Conservation (phyloP, 2,797 vertebrate genomes). For the Rhincodon typus region DNA sequence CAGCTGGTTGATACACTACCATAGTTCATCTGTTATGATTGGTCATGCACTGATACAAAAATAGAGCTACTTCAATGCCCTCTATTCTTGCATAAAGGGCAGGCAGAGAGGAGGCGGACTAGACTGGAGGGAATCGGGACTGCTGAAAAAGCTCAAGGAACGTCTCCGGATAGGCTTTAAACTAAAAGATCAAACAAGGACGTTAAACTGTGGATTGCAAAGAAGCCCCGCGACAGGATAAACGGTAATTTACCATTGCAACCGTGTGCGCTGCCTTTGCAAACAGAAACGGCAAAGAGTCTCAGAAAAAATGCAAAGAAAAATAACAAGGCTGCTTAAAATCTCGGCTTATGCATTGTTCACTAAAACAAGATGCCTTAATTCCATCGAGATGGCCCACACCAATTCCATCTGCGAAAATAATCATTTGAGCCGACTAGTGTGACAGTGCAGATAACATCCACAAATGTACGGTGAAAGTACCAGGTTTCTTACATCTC, state of each 20-base stretch:
- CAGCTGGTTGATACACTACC: neutral
- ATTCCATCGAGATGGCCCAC: neutral
- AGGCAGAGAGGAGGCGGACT: neutral
- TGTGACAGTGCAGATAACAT: neutral
- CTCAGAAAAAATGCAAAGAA: neutral
- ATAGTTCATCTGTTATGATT: constrained; percentile 55
- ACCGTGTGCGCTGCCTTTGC: neutral
- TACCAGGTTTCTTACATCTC: neutral
- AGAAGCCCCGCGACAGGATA: neutral
- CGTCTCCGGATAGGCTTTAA: neutral
- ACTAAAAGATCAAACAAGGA: neutral
- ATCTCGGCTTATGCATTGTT: neutral
- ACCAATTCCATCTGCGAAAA: neutral
- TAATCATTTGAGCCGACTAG: neutral
- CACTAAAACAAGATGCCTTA: neutral
- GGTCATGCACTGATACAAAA: constrained; percentile 70
- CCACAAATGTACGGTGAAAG: too few species aligned
- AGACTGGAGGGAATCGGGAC: neutral
- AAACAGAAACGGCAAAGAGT: neutral
- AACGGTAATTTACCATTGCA: constrained; percentile 2
- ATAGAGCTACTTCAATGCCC: constrained; percentile 47
- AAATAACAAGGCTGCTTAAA: neutral
- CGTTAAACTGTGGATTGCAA: neutral
- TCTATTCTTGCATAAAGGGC: neutral
- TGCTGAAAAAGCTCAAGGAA: neutral